Percentiles rank a stretch among this genome's conserved stretches.
phyloP scores from a whole-genome alignment of 2,888 invertebrate genomes.

The Philopedon plagiatum region DNA sequence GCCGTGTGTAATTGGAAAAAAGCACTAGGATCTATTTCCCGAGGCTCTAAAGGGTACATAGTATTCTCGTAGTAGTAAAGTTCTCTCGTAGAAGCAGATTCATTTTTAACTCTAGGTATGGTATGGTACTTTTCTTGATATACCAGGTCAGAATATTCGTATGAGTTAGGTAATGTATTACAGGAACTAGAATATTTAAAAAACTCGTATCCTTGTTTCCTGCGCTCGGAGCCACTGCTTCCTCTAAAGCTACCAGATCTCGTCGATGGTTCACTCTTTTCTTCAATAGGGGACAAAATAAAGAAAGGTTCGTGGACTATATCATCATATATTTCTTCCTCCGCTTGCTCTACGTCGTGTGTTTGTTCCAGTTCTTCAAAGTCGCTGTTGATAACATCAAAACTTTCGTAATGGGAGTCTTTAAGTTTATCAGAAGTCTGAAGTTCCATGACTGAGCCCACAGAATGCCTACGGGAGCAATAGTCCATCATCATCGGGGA shows the following conservation, averaged over 20 bases:
- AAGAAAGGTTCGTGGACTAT: conserved; percentile 59
- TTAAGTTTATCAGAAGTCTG: conserved; percentile 50
- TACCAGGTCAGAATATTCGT: conserved; percentile 52
- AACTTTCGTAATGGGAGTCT: conserved; percentile 49
- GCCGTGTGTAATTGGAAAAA: conserved; percentile 74
- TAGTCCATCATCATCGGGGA: conserved; percentile 67
- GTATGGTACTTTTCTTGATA: conserved; percentile 70
- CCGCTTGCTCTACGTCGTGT: conserved; percentile 21
- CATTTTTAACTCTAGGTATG: conserved; percentile 71
- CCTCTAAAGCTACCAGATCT: conserved; percentile 67
- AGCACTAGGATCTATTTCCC: conserved; percentile 73
- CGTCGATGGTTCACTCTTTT: conserved; percentile 73
- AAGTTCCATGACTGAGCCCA: conserved; percentile 68
- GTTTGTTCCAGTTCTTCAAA: conserved; percentile 45
- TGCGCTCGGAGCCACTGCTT: conserved; percentile 62
- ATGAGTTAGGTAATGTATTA: conserved; percentile 63
- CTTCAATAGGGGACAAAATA: conserved; percentile 73
- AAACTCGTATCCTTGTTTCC: conserved; percentile 53
- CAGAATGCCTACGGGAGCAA: conserved; percentile 67
- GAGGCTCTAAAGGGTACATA: conserved; percentile 73
- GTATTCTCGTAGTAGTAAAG: conserved; percentile 60
- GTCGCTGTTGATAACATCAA: conserved; percentile 50
- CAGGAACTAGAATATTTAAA: conserved; percentile 65
- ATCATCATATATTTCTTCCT: conserved; percentile 50
- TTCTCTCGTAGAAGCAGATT: conserved; percentile 58